These are phyloP conservation scores for Galerucella pusilla DNA, from an alignment of 2,888 invertebrate genomes.

Conservation along the genomic window DNA sequence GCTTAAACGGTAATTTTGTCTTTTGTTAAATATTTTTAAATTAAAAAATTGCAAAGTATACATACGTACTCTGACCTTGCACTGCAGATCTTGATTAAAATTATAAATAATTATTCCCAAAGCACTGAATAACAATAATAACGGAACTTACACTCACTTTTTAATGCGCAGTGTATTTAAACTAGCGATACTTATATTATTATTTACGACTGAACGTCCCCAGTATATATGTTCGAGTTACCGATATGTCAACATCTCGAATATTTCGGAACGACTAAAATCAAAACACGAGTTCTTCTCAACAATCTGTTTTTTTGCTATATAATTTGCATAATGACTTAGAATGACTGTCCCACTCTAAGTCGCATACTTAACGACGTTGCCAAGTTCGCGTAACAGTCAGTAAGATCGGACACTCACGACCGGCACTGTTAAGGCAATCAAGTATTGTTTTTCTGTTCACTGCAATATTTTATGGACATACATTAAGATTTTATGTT, in stretches of 20 bases:
- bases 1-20: too few relatives aligned
- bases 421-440: neutral
- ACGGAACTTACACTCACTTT: constrained; percentile 49
- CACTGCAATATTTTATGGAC: too few relatives aligned
- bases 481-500: too few relatives aligned
- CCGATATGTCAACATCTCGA: constrained; percentile 45
- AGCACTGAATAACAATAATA: constrained; percentile 28
- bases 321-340: constrained; percentile 48
- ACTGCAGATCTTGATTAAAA: constrained; percentile 23
- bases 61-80: constrained; percentile 33
- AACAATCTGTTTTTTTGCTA: constrained; percentile 47
- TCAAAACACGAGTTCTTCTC: constrained; percentile 41
- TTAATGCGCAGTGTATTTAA: constrained; percentile 29
- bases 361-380: constrained; percentile 32
- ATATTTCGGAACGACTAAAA: constrained; percentile 47
- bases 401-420: neutral
- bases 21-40: too few relatives aligned
- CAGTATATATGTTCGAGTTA: constrained; percentile 13
- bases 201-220: neutral
- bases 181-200: neutral
- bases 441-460: too few relatives aligned
- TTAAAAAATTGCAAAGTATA: neutral
- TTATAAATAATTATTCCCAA: constrained; percentile 18
- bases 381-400: constrained; percentile 26
- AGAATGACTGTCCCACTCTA: constrained; percentile 46